These are phyloP conservation scores for Cabera pusaria DNA, from an alignment of 2,888 invertebrate species.

Conservation along the genomic window DNA sequence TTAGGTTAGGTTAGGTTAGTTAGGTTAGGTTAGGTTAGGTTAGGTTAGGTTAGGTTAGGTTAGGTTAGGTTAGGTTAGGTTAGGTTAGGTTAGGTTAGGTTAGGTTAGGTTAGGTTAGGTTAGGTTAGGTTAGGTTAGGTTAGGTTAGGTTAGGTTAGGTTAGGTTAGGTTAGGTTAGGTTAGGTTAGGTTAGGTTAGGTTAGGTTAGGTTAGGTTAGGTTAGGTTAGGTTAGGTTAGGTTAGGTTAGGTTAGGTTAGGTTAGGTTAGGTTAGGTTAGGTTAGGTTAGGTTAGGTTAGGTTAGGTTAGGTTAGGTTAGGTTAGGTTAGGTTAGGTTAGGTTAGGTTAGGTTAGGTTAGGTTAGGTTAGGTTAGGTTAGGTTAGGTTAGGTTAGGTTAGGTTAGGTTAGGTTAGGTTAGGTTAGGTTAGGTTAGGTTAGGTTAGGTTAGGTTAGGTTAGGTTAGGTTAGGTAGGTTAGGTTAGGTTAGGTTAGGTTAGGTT, in stretches of 20 bases:
- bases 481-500: conserved; percentile 25
- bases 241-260: conserved; percentile 20
- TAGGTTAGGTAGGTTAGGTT: conserved; percentile 32
- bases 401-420: conserved; percentile 31
- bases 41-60: conserved; percentile 17
- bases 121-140: conserved; percentile 16
- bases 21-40: conserved; percentile 17
- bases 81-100: conserved; percentile 26
- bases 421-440: conserved; percentile 32
- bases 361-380: conserved; percentile 29
- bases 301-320: conserved; percentile 10
- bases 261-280: conserved; percentile 20
- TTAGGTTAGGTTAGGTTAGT: conserved; percentile 11
- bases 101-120: conserved; percentile 17
- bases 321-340: conserved; percentile 15
- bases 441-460: conserved; percentile 32
- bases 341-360: conserved; percentile 25
- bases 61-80: conserved; percentile 24
- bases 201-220: conserved; percentile 16
- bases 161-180: conserved; percentile 18
- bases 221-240: conserved; percentile 10
- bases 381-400: conserved; percentile 32
- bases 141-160: conserved; percentile 15
- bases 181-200: conserved; percentile 16
- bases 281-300: conserved; percentile 19